Evolutionary conservation across 2,113 vertebrate species (phyloP), one percentile per base, ranked within the genome.

Genomic region (Cichladusa arquata): DNA sequence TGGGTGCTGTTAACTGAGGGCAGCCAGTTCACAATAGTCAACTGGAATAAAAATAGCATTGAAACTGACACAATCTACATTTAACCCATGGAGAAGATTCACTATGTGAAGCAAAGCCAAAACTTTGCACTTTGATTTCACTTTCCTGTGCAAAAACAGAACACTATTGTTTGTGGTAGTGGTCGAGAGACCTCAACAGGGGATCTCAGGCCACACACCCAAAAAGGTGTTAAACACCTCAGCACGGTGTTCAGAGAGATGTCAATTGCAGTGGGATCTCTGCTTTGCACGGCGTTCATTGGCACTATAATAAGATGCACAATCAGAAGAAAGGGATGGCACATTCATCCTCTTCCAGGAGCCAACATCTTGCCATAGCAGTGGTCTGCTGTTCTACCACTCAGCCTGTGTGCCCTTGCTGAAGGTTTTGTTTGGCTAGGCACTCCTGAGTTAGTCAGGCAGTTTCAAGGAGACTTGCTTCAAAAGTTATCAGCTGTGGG

Each of bases 101-200:
- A 33, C 45, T 26, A 38, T 3, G 8, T 24, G 45, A 94, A 77
- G 34, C 4, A 71, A 42, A 76, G 33, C 31, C 77, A 67, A 44
- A 80, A 60, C 20, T n/a, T 8, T 45, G 12, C 19, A 82, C 8
- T 86, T 64, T 47, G 29, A 34, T 23, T 47, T 82, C 54, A 47
- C 23, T 62, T 86, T 44, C 25, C 10, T 18, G 7, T 25, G 40
- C 17, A 40, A 58, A 81, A 87, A 42, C 14, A 38, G 53, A 80
- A 91, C 33, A 47, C 19, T 70, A 24, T 14, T 34, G 14, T 61
- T 24, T 34, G 28, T 20, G 36, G 40, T 22, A 14, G 23, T 84
- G 33, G 42, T 20, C 0, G 0, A 87, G 18, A 54, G 12, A 7
- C 31, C 36, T 23, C 17, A 22, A 36, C 31, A 81, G 26, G 3